Base-by-base conservation (phyloP, 2,797 vertebrate species). In the Epinephelus malabaricus region DNA sequence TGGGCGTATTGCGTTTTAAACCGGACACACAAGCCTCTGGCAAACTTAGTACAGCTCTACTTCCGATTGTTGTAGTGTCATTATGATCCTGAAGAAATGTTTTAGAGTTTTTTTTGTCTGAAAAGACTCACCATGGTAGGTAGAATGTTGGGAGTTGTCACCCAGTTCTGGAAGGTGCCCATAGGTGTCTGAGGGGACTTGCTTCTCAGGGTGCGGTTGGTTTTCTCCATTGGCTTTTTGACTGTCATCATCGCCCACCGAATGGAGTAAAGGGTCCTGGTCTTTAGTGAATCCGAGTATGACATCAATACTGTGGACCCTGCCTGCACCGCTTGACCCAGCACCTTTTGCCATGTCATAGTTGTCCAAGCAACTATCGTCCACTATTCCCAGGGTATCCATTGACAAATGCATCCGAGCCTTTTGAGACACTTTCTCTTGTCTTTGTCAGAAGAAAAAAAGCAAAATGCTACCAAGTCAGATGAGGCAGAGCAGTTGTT, bases 221-320 rank as follows among this genome's bases (percentile, higher is more conserved):
- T 85, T 85, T 62, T 83, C 90, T 19, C 68, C 60, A 1, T 90
- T 93, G 47, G 60, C 73, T 83, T 95, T 96, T 56, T 90, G 92
- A 50, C 63, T 67, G 51, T 85, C 83, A 19, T 81, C 84, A 27
- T 84, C 83, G 74, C 83, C 92, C 46, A 89, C 85, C 1, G 90
- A 80, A 73, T 93, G 89, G 49, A 96, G 93, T 68, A 95, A 83
- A 43, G 94, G 86, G 59, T 96, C 95, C 87, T 96, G 95, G 78
- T 97, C 95, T 89, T 96, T 96, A 76, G 93, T 95, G 92, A 96
- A 96, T 87, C 96, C 96, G 78, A 96, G 92, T 86, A 96, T 96
- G 76, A 96, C 94, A 76, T 96, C 95, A 12, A 96, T 96, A 75
- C 96, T 96, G 92, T 96, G 95, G 69, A 96, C 93, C 50, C 91